Percentiles rank a stretch among this genome's conserved stretches.
Conservation (phyloP, 2,113 vertebrate species). For the human (Homo sapiens) region GRCh38 chr2:128439501-128440000, state of each 20-base stretch:
- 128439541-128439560: rapidly evolving
- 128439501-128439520: background rate
- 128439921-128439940: rapidly evolving
- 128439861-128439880: background rate
- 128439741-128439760: background rate
- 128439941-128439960: rapidly evolving
- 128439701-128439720: background rate
- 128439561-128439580: background rate
- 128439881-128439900: background rate
- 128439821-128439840: background rate
- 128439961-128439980: rapidly evolving
- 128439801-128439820: background rate
- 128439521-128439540: rapidly evolving
- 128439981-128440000: background rate
- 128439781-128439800: rapidly evolving
- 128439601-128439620: background rate
- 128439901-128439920: too few species aligned
- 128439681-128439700: too few species aligned
- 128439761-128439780: rapidly evolving
- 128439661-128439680: background rate
- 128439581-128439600: background rate
- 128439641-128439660: background rate
- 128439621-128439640: background rate
- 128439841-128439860: too few species aligned
- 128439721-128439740: background rate